Percentiles rank a stretch among this genome's conserved stretches.
phyloP scores from a whole-genome alignment of 2,797 vertebrate species.

The Rachycentron canadum region DNA sequence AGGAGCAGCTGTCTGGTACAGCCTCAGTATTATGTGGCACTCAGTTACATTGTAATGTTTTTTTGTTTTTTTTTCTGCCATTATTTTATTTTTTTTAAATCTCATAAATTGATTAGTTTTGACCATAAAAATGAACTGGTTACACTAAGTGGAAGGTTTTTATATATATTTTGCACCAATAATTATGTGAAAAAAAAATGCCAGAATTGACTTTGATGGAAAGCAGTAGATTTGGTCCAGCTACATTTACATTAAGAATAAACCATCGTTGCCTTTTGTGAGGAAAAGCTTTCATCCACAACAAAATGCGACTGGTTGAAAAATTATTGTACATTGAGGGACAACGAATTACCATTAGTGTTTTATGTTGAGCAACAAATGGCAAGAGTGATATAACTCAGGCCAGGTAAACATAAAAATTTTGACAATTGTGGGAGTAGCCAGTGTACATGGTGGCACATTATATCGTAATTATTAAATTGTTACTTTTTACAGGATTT shows the following conservation, averaged over 20 bases:
- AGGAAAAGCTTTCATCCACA: conserved; percentile 47
- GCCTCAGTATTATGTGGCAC: conserved; percentile 52
- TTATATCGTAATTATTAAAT: background rate
- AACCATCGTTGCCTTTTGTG: conserved; percentile 79
- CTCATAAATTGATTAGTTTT: conserved; percentile 55
- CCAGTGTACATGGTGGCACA: conserved; percentile 2
- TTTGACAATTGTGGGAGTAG: conserved; percentile 4
- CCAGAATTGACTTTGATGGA: conserved; percentile 24
- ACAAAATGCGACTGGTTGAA: conserved; percentile 21
- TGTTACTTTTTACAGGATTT: background rate
- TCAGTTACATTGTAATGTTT: conserved; percentile 31
- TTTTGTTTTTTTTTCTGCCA: conserved; percentile 7
- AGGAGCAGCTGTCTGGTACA: conserved; percentile 85
- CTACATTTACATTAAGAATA: conserved; percentile 46
- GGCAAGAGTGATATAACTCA: conserved; percentile 16
- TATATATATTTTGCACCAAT: conserved; percentile 25
- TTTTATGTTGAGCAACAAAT: conserved; percentile 30
- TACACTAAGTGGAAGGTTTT: conserved; percentile 61
- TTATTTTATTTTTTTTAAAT: too few species aligned
- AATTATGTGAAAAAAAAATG: conserved; percentile 11
- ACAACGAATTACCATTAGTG: conserved; percentile 13
- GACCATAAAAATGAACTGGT: conserved; percentile 46
- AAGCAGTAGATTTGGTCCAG: conserved; percentile 31
- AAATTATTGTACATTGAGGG: conserved; percentile 10
- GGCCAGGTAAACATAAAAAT: conserved; percentile 8